Conservation (phyloP, 2,888 invertebrate genomes). For the Belgica antarctica region DNA sequence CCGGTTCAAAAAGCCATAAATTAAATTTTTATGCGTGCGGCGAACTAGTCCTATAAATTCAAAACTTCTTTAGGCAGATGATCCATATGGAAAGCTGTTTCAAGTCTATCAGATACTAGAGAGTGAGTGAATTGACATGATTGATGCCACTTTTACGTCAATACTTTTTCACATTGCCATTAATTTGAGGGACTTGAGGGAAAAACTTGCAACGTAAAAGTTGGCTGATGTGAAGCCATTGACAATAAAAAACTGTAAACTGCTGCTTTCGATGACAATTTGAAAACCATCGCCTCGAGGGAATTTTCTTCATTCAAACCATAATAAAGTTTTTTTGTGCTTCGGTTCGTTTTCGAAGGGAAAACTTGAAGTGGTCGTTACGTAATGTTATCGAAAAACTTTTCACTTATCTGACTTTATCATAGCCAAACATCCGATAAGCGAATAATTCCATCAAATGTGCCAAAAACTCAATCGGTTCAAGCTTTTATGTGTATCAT, state of each 20-base stretch:
- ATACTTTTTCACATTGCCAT: neutral
- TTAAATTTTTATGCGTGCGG: constrained; percentile 12
- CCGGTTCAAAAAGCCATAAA: constrained; percentile 35
- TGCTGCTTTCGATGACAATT: neutral
- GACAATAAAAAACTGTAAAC: constrained; percentile 7
- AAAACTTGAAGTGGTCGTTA: neutral
- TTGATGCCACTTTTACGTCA: constrained; percentile 5
- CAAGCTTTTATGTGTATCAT: too few species aligned
- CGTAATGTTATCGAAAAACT: neutral
- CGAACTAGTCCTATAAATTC: constrained; percentile 27
- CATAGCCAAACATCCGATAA: too few species aligned
- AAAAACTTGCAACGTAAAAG: neutral
- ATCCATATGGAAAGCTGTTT: constrained; percentile 3
- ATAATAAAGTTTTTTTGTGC: too few species aligned
- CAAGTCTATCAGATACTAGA: too few species aligned
- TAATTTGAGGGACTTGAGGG: neutral
- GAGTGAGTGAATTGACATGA: constrained; percentile 4
- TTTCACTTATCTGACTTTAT: too few species aligned
- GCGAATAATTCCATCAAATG: too few species aligned
- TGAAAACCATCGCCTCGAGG: neutral
- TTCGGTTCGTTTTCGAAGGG: too few species aligned
- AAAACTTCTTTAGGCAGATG: constrained; percentile 35
- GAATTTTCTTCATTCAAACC: too few species aligned
- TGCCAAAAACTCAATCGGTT: too few species aligned
- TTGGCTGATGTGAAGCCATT: neutral